A percentile compares a stretch with the other conserved stretches of the same genome.
phyloP scores from a whole-genome alignment of 2,113 vertebrate genomes.

The Geothlypis trichas region DNA sequence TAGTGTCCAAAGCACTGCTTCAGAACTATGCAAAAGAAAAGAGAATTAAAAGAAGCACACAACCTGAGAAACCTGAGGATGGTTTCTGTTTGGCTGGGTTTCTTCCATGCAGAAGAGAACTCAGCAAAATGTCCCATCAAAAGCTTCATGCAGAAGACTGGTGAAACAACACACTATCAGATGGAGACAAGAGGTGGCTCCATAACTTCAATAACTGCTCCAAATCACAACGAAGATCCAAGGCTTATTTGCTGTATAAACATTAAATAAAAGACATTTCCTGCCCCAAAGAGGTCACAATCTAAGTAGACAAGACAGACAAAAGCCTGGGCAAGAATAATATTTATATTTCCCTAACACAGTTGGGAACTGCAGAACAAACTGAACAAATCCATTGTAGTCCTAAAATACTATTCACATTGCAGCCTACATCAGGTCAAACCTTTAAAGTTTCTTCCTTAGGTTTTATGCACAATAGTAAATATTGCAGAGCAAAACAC shows the following conservation, averaged over 20 bases:
- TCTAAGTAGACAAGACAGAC: not conserved
- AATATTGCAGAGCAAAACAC: not conserved
- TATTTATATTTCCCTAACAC: slow-evolving; percentile 1
- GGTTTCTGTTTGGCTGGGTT: not conserved
- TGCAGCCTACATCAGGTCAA: not conserved
- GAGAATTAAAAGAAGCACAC: not conserved
- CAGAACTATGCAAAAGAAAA: not conserved
- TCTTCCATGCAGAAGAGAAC: not conserved
- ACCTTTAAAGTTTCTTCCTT: not conserved
- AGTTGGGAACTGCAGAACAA: not conserved
- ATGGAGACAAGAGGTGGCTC: not conserved
- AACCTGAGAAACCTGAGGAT: not conserved
- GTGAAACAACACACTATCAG: not conserved
- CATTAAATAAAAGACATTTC: not conserved
- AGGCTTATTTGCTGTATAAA: not conserved
- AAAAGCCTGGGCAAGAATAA: slow-evolving; percentile 17
- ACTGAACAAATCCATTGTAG: not conserved
- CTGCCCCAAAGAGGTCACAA: not conserved
- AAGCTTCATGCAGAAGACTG: not conserved
- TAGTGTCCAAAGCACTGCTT: not conserved
- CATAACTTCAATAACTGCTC: not conserved
- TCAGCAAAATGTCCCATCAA: fast-evolving
- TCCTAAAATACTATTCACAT: not conserved
- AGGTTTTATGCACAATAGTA: not conserved
- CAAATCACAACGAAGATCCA: not conserved